A percentile compares a stretch with the other conserved stretches of the same genome.
These are phyloP conservation scores for Zelostemma sp. DNA, from an alignment of 1,140 invertebrate species.

Conservation along the genomic window DNA sequence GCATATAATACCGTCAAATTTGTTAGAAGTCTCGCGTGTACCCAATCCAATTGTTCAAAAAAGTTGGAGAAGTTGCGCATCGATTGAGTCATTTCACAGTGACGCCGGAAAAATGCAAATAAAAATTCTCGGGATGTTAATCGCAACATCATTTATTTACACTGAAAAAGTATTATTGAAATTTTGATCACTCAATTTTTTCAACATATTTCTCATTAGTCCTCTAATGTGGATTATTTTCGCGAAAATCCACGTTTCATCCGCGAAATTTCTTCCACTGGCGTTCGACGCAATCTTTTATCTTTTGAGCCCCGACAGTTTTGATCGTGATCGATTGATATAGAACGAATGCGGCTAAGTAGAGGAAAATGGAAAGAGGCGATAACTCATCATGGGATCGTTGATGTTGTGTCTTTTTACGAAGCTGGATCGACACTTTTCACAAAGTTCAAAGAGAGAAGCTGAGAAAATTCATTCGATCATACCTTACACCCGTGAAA, in stretches of 20 bases:
- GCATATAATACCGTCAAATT: slow-evolving; percentile 28
- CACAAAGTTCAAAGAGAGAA: slow-evolving; percentile 22
- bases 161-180: no score
- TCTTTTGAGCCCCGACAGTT: slow-evolving; percentile 33
- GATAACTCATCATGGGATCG: slow-evolving; percentile 37
- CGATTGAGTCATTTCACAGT: slow-evolving; percentile 3
- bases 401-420: slow-evolving; percentile 31
- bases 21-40: slow-evolving; percentile 33
- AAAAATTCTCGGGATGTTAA: no score
- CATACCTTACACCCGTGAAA: slow-evolving; percentile 4
- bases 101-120: neutral
- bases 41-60: slow-evolving; percentile 14
- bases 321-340: slow-evolving; percentile 42
- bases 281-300: slow-evolving; percentile 21
- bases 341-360: slow-evolving; percentile 28
- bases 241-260: no score
- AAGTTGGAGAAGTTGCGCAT: neutral
- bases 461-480: slow-evolving; percentile 20
- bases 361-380: slow-evolving; percentile 33
- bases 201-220: no score
- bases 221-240: no score
- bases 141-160: no score
- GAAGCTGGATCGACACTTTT: slow-evolving; percentile 29
- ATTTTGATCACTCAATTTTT: no score
- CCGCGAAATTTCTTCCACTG: slow-evolving; percentile 17